Conservation (phyloP, 2,797 vertebrate genomes). For the Lacerta viridis region DNA sequence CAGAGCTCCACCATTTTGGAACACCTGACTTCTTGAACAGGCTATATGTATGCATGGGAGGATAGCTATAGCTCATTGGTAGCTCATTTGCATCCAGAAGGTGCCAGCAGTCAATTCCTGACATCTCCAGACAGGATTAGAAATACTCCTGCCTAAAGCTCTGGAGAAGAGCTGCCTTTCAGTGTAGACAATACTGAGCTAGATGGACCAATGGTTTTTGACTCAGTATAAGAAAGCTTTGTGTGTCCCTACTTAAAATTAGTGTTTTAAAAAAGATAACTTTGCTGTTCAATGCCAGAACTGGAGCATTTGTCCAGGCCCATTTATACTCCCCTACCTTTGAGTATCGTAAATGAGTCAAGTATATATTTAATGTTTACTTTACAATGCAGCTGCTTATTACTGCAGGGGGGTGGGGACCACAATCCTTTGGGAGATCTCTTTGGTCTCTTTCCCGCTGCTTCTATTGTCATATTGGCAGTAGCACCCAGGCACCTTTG, state of each 20-base stretch:
- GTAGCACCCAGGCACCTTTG: conserved; percentile 47
- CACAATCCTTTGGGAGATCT: conserved; percentile 52
- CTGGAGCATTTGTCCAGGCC: not conserved
- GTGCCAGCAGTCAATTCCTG: no score
- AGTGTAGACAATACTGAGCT: no score
- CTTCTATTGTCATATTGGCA: conserved; percentile 50
- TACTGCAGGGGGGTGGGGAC: conserved; percentile 40
- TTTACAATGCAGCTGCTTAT: conserved; percentile 33
- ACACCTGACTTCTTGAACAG: not conserved
- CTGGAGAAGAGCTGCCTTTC: no score
- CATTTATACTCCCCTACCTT: not conserved
- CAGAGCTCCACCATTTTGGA: not conserved
- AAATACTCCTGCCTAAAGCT: no score
- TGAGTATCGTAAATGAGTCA: not conserved
- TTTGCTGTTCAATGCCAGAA: not conserved
- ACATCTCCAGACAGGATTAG: no score
- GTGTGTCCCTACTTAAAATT: no score
- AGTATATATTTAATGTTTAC: conserved; percentile 24
- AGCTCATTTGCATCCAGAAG: no score
- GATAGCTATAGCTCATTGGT: no score
- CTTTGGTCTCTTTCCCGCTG: conserved; percentile 66
- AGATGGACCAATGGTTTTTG: no score
- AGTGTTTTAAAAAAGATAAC: not conserved
- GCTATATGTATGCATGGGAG: no score
- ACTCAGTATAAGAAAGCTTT: no score